A percentile compares a stretch with the other conserved stretches of the same genome.
Evolutionary conservation across 2,888 invertebrate genomes (phyloP).

Genomic region (Pandemis heparana): DNA sequence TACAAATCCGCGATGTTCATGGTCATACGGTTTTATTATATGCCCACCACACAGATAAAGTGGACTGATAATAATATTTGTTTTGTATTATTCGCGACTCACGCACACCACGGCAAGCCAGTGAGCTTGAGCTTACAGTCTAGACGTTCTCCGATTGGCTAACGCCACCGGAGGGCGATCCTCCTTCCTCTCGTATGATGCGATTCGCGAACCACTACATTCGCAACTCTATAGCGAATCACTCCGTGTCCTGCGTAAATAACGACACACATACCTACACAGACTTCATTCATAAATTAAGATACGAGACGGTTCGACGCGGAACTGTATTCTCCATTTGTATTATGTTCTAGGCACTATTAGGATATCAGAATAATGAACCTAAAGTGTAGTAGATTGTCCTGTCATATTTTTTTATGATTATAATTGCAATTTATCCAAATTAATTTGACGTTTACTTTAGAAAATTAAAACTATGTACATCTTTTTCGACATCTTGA

Average conservation of each 20-base stretch:
- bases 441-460: neutral
- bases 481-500: no score
- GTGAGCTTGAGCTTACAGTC: conserved; percentile 58
- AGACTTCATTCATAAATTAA: conserved; percentile 40
- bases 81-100: conserved; percentile 80
- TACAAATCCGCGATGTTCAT: neutral
- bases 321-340: neutral
- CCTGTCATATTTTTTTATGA: neutral
- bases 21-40: conserved; percentile 25
- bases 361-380: conserved; percentile 56
- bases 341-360: conserved; percentile 45
- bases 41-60: conserved; percentile 29
- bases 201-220: conserved; percentile 77
- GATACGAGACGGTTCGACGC: conserved; percentile 8
- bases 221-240: conserved; percentile 66
- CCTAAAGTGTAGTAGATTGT: neutral
- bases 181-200: conserved; percentile 82
- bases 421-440: neutral
- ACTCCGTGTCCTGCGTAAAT: conserved; percentile 63
- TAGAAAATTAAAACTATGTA: neutral
- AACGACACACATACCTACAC: conserved; percentile 49
- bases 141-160: conserved; percentile 74
- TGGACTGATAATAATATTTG: conserved; percentile 21
- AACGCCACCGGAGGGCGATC: conserved; percentile 79
- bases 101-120: conserved; percentile 60